Percentiles rank a stretch among this genome's conserved stretches.
phyloP scores from a whole-genome alignment of 1,140 invertebrate species.

The Drosophila sproati region DNA sequence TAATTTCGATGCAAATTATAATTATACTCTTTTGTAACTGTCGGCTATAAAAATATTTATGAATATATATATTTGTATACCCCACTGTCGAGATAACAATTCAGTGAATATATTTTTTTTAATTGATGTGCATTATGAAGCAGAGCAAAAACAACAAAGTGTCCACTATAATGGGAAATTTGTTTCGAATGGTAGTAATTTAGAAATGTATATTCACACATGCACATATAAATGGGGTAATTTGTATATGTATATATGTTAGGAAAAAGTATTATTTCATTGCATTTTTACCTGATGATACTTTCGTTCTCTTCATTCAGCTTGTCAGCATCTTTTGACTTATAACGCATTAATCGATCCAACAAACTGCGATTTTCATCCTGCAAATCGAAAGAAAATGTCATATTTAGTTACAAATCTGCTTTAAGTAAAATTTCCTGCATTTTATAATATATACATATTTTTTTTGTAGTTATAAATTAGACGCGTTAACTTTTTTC shows the following conservation, averaged over 20 bases:
- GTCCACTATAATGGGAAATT: slow-evolving; percentile 1
- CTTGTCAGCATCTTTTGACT: slow-evolving; percentile 96
- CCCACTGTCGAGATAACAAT: background rate
- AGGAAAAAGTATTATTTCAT: slow-evolving; percentile 42
- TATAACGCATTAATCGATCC: slow-evolving; percentile 94
- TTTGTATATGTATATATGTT: background rate
- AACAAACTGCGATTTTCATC: slow-evolving; percentile 95
- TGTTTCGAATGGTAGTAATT: slow-evolving; percentile 3
- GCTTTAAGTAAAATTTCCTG: slow-evolving; percentile 15
- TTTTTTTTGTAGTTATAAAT: no score
- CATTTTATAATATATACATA: no score
- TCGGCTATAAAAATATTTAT: background rate
- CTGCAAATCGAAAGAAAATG: slow-evolving; percentile 86
- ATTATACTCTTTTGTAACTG: background rate
- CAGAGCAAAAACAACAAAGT: background rate
- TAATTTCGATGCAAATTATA: background rate
- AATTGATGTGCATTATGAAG: background rate
- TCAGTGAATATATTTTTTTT: background rate
- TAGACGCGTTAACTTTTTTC: no score
- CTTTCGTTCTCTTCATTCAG: slow-evolving; percentile 98
- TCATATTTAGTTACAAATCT: slow-evolving; percentile 25
- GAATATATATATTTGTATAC: background rate
- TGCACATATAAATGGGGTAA: slow-evolving; percentile 1
- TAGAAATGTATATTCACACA: background rate
- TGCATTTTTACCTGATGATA: slow-evolving; percentile 90